Evolutionary conservation across 2,113 vertebrate genomes (phyloP).

Genomic region (Bettongia penicillata): DNA sequence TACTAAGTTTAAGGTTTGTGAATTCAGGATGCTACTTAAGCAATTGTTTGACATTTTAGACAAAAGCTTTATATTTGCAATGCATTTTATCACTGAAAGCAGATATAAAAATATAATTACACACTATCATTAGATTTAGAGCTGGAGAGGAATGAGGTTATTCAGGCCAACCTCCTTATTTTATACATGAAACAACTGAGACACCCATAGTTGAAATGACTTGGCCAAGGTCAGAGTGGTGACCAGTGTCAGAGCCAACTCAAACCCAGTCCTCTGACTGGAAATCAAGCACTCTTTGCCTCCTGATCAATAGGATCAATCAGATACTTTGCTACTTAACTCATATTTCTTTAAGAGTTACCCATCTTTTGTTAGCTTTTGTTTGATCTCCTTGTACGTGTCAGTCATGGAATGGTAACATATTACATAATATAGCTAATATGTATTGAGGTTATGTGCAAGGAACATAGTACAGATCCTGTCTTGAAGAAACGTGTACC

Average conservation of each 20-base stretch:
- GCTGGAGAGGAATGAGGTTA: too few species aligned
- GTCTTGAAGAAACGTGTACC: not conserved
- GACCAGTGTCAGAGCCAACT: not conserved
- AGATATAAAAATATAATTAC: not conserved
- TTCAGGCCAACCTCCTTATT: not conserved
- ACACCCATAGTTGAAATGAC: conserved; percentile 2
- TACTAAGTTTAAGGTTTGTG: not conserved
- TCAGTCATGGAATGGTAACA: not conserved
- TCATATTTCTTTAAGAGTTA: not conserved
- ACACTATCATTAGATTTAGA: not conserved
- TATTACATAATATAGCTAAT: not conserved
- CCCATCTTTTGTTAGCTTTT: not conserved
- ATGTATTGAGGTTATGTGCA: not conserved
- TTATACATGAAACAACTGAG: not conserved
- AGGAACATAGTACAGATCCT: not conserved
- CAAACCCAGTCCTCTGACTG: not conserved
- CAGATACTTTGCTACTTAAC: not conserved
- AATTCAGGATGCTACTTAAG: not conserved
- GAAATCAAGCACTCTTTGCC: not conserved
- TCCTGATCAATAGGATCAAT: not conserved
- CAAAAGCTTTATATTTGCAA: not conserved
- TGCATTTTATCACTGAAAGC: not conserved
- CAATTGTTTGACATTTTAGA: not conserved
- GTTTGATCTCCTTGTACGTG: not conserved
- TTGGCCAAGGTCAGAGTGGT: not conserved